Base-by-base conservation (phyloP, 1,140 invertebrate genomes). In the Aphaenogaster ashmeadi region DNA sequence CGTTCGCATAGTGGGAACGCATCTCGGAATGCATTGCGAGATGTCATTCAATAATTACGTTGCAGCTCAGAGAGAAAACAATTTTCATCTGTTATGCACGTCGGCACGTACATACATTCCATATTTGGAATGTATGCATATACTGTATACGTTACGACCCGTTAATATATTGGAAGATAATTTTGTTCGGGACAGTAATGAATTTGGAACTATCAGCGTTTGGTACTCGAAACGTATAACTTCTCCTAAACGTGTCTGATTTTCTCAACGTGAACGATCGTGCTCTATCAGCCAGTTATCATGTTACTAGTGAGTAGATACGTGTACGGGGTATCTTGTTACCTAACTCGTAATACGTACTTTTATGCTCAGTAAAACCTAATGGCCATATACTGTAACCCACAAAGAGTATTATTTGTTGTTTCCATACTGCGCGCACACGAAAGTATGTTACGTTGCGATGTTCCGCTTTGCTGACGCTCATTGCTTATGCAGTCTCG, bases 351-450 rank as follows among this genome's bases (percentile, higher is more conserved):
- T 66, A 50, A 66, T 60, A 18, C 9, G 1, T 78, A 64, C 8
- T 66, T 79, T 64, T 79, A 66, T 66, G 21, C 27, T 36, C 58
- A 36, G 44, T 44, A n/a, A 79, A 79, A 66, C 41, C n/a, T 62
- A 47, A 66, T 50, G 33, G 27, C 27, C n/a, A 52, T 44, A 64
- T 13, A n/a, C 33, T 33, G 44, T 62, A 64, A 62, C 5, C 27
- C 11, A 15, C 44, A 47, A 78, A 36, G 27, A 21, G 44, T 13
- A 38, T 56, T 38, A 62, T 89, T 88, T 84, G 56, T 58, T 33
- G 33, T 36, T 69, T 72, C n/a, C 36, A 21, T n/a, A 33, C 2
- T n/a, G 44, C n/a, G n/a, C 41, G 5, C 2, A 1, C n/a, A 7
- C 50, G 3, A 69, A 84, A 66, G 21, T 50, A 87, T 27, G 41